phyloP scores from a whole-genome alignment of 2,113 vertebrate species.

The Ibidorhyncha struthersii region DNA sequence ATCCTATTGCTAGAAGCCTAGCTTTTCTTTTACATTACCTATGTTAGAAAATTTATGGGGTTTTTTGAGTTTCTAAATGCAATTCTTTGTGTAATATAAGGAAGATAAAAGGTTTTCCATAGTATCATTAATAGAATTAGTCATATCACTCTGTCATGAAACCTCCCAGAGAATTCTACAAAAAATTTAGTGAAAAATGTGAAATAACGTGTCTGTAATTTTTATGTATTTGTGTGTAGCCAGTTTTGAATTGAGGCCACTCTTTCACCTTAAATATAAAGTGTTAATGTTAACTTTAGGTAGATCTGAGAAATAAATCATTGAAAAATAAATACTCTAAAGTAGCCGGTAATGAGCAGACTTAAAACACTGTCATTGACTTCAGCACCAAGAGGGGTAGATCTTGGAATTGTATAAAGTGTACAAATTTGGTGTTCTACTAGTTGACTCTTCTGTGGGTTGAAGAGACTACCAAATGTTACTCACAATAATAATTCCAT shows the following conservation, averaged over 20 bases:
- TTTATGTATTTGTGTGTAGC: neutral
- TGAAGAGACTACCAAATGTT: neutral
- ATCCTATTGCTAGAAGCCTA: neutral
- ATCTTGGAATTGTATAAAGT: neutral
- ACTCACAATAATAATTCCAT: neutral
- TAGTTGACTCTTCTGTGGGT: neutral
- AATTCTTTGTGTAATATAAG: neutral
- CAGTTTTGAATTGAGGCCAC: neutral
- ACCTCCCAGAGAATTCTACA: neutral
- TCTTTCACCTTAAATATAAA: neutral
- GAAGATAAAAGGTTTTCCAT: neutral
- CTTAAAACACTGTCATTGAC: neutral
- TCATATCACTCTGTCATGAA: neutral
- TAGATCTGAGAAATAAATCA: neutral
- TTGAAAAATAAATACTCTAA: neutral
- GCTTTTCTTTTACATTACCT: neutral
- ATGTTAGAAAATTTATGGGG: neutral
- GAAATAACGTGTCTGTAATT: neutral
- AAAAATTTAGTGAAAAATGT: neutral
- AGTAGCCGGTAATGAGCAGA: neutral
- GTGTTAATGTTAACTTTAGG: neutral
- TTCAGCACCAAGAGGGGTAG: neutral
- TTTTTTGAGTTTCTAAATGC: neutral
- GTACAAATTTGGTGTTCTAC: neutral
- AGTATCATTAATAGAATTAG: neutral